These are phyloP conservation scores for Drosophila maculinotata DNA, from an alignment of 2,888 invertebrate species.

Conservation along the genomic window DNA sequence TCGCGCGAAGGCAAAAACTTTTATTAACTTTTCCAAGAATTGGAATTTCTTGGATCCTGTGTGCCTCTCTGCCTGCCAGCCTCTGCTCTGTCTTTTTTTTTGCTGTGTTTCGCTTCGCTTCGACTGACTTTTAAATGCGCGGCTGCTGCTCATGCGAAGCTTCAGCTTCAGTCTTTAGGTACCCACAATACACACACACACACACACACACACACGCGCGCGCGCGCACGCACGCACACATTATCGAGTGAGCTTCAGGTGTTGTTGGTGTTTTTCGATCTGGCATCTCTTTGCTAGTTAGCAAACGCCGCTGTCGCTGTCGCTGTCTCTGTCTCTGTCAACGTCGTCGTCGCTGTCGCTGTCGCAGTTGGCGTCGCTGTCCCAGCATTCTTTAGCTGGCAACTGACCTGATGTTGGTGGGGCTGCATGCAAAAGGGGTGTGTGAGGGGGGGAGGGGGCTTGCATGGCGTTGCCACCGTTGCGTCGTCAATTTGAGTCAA, in stretches of 20 bases:
- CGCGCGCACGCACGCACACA: conserved; percentile 9
- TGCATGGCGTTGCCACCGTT: conserved; percentile 36
- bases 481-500: conserved; percentile 76
- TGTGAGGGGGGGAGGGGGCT: background rate
- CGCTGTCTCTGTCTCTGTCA: background rate
- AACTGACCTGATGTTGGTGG: conserved; percentile 38
- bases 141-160: conserved; percentile 56
- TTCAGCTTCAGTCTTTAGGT: conserved; percentile 37
- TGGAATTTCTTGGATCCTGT: conserved; percentile 81
- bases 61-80: conserved; percentile 44
- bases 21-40: conserved; percentile 81
- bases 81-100: no score
- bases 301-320: conserved; percentile 57
- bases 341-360: conserved; percentile 17
- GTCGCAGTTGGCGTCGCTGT: conserved; percentile 49
- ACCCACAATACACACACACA: conserved; percentile 28
- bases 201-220: conserved; percentile 16
- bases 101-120: conserved; percentile 71
- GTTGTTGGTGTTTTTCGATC: conserved; percentile 67
- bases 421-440: conserved; percentile 1
- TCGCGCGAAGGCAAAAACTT: conserved; percentile 75
- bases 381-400: conserved; percentile 63
- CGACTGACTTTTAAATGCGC: conserved; percentile 78
- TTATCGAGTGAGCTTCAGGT: conserved; percentile 73
- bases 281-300: conserved; percentile 70